Base-by-base conservation (phyloP, 2,888 invertebrate species). In the Drosophila meridiana region DNA sequence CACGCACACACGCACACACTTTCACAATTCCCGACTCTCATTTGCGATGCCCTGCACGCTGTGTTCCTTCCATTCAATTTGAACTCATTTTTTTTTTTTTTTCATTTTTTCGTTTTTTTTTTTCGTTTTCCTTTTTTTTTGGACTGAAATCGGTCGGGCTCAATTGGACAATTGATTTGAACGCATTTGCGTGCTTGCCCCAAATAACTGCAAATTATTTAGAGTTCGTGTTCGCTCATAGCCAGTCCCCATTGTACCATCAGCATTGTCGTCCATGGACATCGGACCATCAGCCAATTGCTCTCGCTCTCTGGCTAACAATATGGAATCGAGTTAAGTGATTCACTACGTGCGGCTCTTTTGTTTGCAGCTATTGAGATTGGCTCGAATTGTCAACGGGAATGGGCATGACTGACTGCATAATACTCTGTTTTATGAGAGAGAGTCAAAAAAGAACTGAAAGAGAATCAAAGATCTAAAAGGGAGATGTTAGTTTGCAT, bases 161-260 rank as follows among this genome's bases (percentile, higher is more conserved):
- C 86, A 87, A 87, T 90, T 75, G 84, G 80, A 90, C 92, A 91
- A 91, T 92, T 91, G 91, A 91, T 91, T 92, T 79, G 83, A 87
- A 87, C 87, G 90, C 92, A 92, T 90, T 92, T 91, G 91, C 91
- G 89, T 91, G 92, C 78, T 88, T 83, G 87, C 77, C 68, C 59
- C 89, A 70, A 87, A 86, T 90, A 89, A 89, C 90, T 83, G 81
- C 70, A 83, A 88, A 90, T 86, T 90, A 86, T 80, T 76, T 86
- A 69, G 73, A 72, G 65, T 62, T 52, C 59, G 52, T 50, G 61
- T 66, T 40, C 69, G 45, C 60, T 59, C 70, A 66, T 45, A n/a
- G 45, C 40, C 38, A 52, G 38, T 73, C 80, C 72, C 88, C 74
- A 69, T 74, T 87, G 84, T 76, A 64, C 77, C 76, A 82, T 87